Percentiles rank a stretch among this genome's conserved stretches.
These are phyloP conservation scores for Cygnus atratus DNA, from an alignment of 2,113 vertebrate genomes.

Conservation along the genomic window DNA sequence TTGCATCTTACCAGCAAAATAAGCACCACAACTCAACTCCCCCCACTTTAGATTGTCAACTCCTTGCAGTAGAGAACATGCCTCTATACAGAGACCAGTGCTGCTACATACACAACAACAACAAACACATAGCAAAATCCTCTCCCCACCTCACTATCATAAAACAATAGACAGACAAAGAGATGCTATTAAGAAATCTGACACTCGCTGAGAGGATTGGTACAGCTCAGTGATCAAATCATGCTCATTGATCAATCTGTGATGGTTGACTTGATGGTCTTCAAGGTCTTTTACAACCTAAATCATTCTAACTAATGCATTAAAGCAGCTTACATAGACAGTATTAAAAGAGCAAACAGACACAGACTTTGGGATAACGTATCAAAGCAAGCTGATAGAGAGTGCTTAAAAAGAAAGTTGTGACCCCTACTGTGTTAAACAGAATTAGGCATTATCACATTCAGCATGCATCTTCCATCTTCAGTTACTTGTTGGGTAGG, in stretches of 20 bases:
- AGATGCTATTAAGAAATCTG: background rate
- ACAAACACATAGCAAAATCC: background rate
- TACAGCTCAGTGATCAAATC: background rate
- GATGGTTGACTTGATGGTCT: background rate
- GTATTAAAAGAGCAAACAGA: background rate
- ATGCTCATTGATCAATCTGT: background rate
- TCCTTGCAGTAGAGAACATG: background rate
- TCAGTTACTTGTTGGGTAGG: background rate
- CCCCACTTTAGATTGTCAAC: background rate
- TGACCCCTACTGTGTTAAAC: slow-evolving; percentile 19
- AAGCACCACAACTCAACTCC: background rate
- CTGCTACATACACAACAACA: background rate
- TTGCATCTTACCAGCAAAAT: background rate
- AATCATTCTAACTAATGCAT: background rate
- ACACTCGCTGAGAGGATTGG: background rate
- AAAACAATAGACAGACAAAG: background rate
- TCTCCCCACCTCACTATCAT: background rate
- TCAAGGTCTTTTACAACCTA: background rate
- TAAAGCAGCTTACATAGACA: background rate
- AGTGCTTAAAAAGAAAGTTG: background rate
- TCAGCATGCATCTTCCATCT: background rate
- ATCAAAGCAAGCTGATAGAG: slow-evolving; percentile 25
- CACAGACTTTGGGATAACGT: background rate
- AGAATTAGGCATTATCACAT: slow-evolving; percentile 3
- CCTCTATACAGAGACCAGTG: background rate